Base-by-base conservation (phyloP, 1,140 invertebrate species). In the Eufriesea mexicana region DNA sequence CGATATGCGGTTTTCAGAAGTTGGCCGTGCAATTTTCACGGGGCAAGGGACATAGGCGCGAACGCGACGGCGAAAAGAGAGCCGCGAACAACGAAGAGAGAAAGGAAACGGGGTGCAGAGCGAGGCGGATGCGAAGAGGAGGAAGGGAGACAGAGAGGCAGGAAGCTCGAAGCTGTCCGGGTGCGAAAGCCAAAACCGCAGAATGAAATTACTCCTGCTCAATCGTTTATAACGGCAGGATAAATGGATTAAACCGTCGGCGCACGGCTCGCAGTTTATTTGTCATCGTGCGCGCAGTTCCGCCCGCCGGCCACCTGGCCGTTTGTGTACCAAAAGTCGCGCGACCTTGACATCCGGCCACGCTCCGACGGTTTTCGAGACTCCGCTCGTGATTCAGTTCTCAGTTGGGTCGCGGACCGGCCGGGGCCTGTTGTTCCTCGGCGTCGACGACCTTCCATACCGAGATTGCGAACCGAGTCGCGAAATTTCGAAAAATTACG, bases 191-290 rank as follows among this genome's bases (percentile, higher is more conserved):
- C 90, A 89, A 89, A 92, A 92, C 91, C 91, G 84, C 91, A 91
- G 87, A 91, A 92, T 92, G 89, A 88, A 93, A 93, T 93, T 92
- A 93, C 91, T 93, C 89, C 84, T 89, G 91, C 75, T 92, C 91
- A 91, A 91, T 93, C 91, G 91, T 92, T 92, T 91, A 89, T 90
- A 90, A 89, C 91, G 88, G 87, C 76, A 84, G 88, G 90, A 91
- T 92, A 92, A 93, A 92, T 91, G 89, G 90, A 92, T 92, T 92
- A 89, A 86, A 91, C 86, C 89, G 90, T 91, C 90, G 87, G 88
- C 88, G 88, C 88, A 85, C 88, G 80, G 89, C 86, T 87, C 86
- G 85, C 85, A 89, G 90, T 92, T 91, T 91, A 92, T 92, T 92
- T 91, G 90, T 87, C 89, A 83, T 86, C 88, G 79, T 82, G 78